Percentiles rank a stretch among this genome's conserved stretches.
Conservation (phyloP, 92 coral and sea anemone species). For the Heliopora coerulea region DNA sequence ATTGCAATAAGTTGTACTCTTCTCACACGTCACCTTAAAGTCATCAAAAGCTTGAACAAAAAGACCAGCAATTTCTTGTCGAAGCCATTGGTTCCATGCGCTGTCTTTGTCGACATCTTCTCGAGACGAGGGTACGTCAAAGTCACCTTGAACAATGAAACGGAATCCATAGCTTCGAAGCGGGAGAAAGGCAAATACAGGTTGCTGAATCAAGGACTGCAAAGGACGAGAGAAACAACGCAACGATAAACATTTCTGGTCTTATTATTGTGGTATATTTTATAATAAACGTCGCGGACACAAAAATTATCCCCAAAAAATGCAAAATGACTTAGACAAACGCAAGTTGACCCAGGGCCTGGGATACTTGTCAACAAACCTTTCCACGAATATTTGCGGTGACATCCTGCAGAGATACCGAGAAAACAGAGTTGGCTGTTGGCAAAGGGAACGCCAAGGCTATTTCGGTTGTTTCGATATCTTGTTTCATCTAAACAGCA, state of each 20-base stretch:
- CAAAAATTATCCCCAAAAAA: too few species aligned
- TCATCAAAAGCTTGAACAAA: constrained; percentile 77
- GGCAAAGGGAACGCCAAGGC: constrained; percentile 83
- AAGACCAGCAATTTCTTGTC: constrained; percentile 77
- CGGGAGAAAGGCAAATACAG: constrained; percentile 90
- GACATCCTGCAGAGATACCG: constrained; percentile 4
- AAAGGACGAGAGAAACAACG: not conserved
- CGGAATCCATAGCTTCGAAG: constrained; percentile 86
- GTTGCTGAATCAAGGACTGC: constrained; percentile 68
- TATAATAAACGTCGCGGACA: too few species aligned
- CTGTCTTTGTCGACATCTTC: constrained; percentile 89
- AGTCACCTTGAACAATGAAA: constrained; percentile 90
- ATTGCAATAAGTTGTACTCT: too few species aligned
- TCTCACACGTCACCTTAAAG: constrained; percentile 58
- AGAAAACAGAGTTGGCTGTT: not conserved
- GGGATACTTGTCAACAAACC: constrained; percentile 39
- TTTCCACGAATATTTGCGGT: constrained; percentile 33
- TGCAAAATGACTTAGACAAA: too few species aligned
- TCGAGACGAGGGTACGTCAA: constrained; percentile 92
- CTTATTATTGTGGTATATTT: not conserved
- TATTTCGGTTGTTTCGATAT: constrained; percentile 74
- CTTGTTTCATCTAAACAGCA: constrained; percentile 65
- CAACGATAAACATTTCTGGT: too few species aligned
- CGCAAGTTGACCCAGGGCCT: too few species aligned
- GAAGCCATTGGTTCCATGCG: constrained; percentile 91